These are phyloP conservation scores for Seira musarum DNA, from an alignment of 2,888 invertebrate genomes.

Conservation along the genomic window DNA sequence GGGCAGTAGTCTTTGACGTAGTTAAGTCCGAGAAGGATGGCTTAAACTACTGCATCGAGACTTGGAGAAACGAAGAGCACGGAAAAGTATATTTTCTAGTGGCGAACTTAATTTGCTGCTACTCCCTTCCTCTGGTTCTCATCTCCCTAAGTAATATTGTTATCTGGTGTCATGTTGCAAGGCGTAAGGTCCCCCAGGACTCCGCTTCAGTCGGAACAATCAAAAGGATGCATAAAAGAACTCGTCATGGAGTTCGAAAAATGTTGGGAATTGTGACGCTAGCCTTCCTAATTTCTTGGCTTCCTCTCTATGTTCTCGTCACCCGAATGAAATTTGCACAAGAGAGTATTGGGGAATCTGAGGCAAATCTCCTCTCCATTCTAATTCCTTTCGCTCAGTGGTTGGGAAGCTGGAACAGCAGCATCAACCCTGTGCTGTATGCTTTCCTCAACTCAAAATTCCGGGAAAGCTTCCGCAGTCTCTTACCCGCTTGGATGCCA, in stretches of 20 bases:
- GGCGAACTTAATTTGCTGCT: slow-evolving; percentile 90
- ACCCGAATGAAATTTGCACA: slow-evolving; percentile 85
- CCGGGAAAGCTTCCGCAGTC: slow-evolving; percentile 81
- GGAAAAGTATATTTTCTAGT: slow-evolving; percentile 89
- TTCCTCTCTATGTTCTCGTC: slow-evolving; percentile 91
- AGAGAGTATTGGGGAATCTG: slow-evolving; percentile 80
- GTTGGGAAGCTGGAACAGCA: slow-evolving; percentile 93
- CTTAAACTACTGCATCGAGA: slow-evolving; percentile 83
- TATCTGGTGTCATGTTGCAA: slow-evolving; percentile 93
- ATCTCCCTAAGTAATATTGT: slow-evolving; percentile 93
- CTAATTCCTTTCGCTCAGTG: slow-evolving; percentile 91
- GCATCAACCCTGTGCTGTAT: slow-evolving; percentile 95
- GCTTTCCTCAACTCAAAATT: slow-evolving; percentile 97
- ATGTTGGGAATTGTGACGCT: slow-evolving; percentile 95
- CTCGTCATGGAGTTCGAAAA: slow-evolving; percentile 94
- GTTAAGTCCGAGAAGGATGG: slow-evolving; percentile 43
- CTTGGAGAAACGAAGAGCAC: slow-evolving; percentile 88
- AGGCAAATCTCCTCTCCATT: slow-evolving; percentile 80
- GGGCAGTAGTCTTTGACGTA: slow-evolving; percentile 72
- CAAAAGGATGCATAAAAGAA: slow-evolving; percentile 85
- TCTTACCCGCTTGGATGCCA: slow-evolving; percentile 32
- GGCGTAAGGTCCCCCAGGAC: slow-evolving; percentile 85
- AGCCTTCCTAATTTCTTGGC: slow-evolving; percentile 92
- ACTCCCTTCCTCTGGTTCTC: slow-evolving; percentile 90
- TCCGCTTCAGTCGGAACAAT: slow-evolving; percentile 70